These are phyloP conservation scores for Orycteropus afer DNA, from an alignment of 2,113 vertebrate genomes.

Conservation along the genomic window DNA sequence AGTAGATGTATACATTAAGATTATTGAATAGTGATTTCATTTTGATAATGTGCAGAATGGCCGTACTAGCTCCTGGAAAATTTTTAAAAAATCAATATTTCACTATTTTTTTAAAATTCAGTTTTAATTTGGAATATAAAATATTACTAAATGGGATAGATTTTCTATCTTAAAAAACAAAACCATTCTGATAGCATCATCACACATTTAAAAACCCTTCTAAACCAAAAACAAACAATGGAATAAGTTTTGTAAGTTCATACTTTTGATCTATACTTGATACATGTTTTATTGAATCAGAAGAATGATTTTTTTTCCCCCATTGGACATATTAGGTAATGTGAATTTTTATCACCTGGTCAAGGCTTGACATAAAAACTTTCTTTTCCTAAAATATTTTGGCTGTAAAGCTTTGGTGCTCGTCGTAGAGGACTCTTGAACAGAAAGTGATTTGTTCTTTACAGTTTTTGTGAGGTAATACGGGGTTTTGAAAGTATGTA, in stretches of 20 bases:
- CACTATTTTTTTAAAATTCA: conserved; percentile 52
- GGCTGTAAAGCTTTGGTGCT: conserved; percentile 65
- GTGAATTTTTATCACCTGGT: conserved; percentile 51
- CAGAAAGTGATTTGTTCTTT: conserved; percentile 64
- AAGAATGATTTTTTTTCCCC: conserved; percentile 55
- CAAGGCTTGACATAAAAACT: conserved; percentile 59
- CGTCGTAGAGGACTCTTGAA: conserved; percentile 61
- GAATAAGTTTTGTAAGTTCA: conserved; percentile 9
- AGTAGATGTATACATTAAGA: neutral
- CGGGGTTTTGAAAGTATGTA: conserved; percentile 60
- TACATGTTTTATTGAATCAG: conserved; percentile 40
- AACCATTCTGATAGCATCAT: conserved; percentile 27
- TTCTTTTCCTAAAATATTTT: conserved; percentile 61
- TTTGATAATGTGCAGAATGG: conserved; percentile 58
- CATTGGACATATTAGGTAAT: conserved; percentile 47
- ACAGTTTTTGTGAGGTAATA: conserved; percentile 66
- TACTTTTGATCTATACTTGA: conserved; percentile 44
- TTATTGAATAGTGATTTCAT: conserved; percentile 58
- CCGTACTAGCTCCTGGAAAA: conserved; percentile 55
- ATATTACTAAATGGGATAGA: conserved; percentile 43
- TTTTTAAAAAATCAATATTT: conserved; percentile 43
- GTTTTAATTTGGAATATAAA: conserved; percentile 60
- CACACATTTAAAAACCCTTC: conserved; percentile 62
- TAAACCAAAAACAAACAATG: conserved; percentile 49
- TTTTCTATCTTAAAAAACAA: conserved; percentile 52